Evolutionary conservation across 2,113 vertebrate genomes (phyloP).

Genomic region (Neodontobutis hainanensis): DNA sequence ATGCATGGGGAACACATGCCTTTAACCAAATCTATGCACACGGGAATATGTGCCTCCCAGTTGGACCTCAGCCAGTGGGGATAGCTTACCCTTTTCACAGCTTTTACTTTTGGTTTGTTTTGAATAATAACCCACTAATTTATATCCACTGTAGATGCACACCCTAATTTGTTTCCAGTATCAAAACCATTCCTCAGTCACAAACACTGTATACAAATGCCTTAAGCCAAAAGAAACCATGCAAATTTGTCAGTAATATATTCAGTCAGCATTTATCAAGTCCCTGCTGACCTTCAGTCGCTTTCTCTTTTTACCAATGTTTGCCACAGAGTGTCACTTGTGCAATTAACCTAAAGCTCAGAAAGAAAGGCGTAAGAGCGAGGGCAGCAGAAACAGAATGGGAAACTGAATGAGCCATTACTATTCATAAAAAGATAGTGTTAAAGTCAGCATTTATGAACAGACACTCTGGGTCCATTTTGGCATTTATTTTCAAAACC

Average conservation of each 20-base stretch:
- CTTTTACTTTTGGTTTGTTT: slow-evolving; percentile 5
- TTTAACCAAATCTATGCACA: slow-evolving; percentile 39
- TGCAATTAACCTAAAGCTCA: neutral
- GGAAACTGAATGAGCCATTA: neutral
- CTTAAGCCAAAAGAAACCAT: slow-evolving; percentile 6
- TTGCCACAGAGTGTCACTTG: slow-evolving; percentile 17
- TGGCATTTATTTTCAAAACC: neutral
- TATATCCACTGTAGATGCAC: neutral
- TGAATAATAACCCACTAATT: slow-evolving; percentile 10
- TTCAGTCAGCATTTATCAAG: slow-evolving; percentile 17
- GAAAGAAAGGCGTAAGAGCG: slow-evolving; percentile 10
- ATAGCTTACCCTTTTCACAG: neutral
- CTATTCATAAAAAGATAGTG: neutral
- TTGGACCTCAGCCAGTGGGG: slow-evolving; percentile 1
- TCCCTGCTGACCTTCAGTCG: slow-evolving; percentile 3
- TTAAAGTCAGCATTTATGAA: neutral
- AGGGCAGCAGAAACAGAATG: slow-evolving; percentile 1
- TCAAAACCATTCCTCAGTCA: neutral
- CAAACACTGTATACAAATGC: slow-evolving; percentile 1
- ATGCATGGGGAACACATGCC: slow-evolving; percentile 22
- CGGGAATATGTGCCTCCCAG: slow-evolving; percentile 28
- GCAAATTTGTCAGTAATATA: slow-evolving; percentile 21
- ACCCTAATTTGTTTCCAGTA: neutral
- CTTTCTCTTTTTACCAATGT: slow-evolving; percentile 2
- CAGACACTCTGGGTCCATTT: neutral